Conservation (phyloP, 2,797 vertebrate genomes). For the Capromys pilorides region DNA sequence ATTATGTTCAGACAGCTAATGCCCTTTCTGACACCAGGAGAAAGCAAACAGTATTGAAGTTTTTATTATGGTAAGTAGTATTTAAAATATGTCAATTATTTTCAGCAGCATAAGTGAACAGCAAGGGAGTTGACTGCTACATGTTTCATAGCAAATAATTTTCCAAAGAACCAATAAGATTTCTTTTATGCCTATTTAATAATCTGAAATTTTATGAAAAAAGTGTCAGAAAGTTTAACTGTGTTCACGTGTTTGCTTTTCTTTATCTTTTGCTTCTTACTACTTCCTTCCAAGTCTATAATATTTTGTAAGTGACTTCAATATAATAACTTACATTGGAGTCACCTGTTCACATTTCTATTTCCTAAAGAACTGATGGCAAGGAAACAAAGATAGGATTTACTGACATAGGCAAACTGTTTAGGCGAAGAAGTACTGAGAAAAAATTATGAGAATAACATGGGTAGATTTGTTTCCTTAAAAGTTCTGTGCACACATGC, state of each 20-base stretch:
- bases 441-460: neutral
- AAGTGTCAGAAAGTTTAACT: slow-evolving; percentile 1
- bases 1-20: neutral
- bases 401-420: neutral
- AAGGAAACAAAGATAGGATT: slow-evolving; percentile 9
- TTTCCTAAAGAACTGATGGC: slow-evolving; percentile 9
- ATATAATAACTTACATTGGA: neutral
- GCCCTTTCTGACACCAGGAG: neutral
- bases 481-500: neutral
- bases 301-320: neutral
- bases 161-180: slow-evolving; percentile 25
- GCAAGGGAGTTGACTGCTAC: neutral
- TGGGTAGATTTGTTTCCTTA: neutral
- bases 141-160: slow-evolving; percentile 46
- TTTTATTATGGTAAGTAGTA: slow-evolving; percentile 1
- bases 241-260: neutral
- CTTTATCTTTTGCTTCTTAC: neutral
- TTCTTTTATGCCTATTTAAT: slow-evolving; percentile 50
- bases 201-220: slow-evolving; percentile 44
- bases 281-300: neutral
- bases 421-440: neutral
- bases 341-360: neutral
- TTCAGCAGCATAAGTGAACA: neutral
- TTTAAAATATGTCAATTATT: slow-evolving; percentile 36
- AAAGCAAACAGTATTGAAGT: neutral